A percentile compares a stretch with the other conserved stretches of the same genome.
phyloP scores from a whole-genome alignment of 2,888 invertebrate species.

The Agrochola lota region DNA sequence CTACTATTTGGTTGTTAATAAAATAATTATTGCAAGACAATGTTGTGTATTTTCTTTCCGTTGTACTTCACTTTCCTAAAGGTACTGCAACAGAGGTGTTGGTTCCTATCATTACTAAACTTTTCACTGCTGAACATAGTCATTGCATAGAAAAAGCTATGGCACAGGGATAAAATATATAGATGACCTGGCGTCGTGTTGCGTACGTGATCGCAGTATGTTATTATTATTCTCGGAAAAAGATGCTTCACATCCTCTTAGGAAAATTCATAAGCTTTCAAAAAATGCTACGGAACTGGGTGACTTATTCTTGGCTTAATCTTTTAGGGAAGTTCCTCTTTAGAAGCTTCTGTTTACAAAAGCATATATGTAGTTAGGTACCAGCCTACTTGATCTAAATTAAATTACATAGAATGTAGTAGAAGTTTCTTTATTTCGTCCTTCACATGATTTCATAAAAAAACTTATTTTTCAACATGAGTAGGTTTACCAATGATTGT shows the following conservation, averaged over 20 bases:
- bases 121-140: not conserved
- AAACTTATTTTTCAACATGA: conserved; percentile 22
- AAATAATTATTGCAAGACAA: not conserved
- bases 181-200: not conserved
- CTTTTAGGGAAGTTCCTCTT: not conserved
- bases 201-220: not conserved
- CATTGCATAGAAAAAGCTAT: not conserved
- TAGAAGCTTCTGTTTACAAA: not conserved
- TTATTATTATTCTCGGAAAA: not conserved
- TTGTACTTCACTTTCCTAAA: not conserved
- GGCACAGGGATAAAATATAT: not conserved
- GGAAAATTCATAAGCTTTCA: not conserved
- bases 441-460: conserved; percentile 21
- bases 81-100: not conserved
- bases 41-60: not conserved
- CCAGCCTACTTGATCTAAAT: not conserved
- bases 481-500: conserved; percentile 69
- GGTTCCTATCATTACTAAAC: not conserved
- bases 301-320: not conserved
- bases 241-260: not conserved
- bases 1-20: conserved; percentile 18
- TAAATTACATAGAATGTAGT: not conserved
- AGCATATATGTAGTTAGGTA: not conserved
- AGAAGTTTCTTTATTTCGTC: conserved; percentile 33
- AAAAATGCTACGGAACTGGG: not conserved